Evolutionary conservation across 2,888 invertebrate genomes (phyloP), one percentile per base, ranked within the genome.

Genomic region (Trissolcus brochymenae): DNA sequence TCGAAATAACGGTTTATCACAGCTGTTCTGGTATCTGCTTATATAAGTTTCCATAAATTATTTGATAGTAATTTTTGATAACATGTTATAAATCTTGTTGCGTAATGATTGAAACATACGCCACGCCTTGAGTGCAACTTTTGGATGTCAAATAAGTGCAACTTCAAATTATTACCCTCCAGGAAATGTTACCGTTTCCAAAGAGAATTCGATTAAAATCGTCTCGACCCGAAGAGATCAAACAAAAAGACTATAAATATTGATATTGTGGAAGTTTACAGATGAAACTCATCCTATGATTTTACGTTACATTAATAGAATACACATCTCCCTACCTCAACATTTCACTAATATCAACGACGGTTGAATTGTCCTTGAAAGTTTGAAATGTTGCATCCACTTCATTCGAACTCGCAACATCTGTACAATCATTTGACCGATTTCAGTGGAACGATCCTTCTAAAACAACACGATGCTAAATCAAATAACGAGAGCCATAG

Each of bases 1-100:
- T 57, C 57, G 29, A 64, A 64, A 35, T 71, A 71, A 71, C 71
- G 71, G 71, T 71, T 71, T 64, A 62, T 62, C 51, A 71, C 71
- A 71, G 71, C 71, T 71, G 71, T 64, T 71, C 57, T 4, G 53
- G 43, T 51, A 50, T 57, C 71, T 50, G 46, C 51, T 19, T 62
- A 56, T 53, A 71, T 57, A 71, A 51, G 62, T 70, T 61, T 71
- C 59, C 56, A 57, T 71, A 64, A 62, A 71, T 64, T 62, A 71
- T 57, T 57, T 41, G 71, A 71, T 71, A 71, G 49, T 62, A 57
- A 19, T 17, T 57, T 53, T 46, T 53, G 65, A 65, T 65, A 65
- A 46, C 35, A 9, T 4, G 46, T 11, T 55, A 35, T 55, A 49
- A 29, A 43, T 67, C 29, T 14, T n/a, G 29, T 46, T 35, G 46